phyloP scores from a whole-genome alignment of 2,113 vertebrate species.

The Marcusenius ussheri region DNA sequence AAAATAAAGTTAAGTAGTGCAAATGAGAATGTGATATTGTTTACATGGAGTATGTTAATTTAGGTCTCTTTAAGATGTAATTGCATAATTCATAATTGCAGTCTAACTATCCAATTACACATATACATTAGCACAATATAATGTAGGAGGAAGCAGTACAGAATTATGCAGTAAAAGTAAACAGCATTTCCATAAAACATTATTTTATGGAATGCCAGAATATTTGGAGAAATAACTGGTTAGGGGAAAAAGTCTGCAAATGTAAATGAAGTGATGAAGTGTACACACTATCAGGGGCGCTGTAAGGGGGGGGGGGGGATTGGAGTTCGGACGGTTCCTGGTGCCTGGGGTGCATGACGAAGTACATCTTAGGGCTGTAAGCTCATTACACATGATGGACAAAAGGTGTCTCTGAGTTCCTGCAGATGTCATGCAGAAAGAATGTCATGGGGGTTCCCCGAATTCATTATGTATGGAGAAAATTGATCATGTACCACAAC shows the following conservation, averaged over 20 bases:
- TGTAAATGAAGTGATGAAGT: background rate
- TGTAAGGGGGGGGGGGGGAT: too few species aligned
- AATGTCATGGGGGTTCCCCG: background rate
- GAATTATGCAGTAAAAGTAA: background rate
- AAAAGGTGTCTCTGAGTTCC: background rate
- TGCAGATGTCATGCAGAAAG: background rate
- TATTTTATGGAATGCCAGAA: too few species aligned
- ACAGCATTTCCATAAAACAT: background rate
- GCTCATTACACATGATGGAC: background rate
- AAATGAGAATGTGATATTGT: background rate
- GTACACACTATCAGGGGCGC: background rate
- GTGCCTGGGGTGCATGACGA: background rate
- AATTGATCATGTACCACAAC: background rate
- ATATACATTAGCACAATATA: too few species aligned
- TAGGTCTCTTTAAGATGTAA: background rate
- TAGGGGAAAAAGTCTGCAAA: background rate
- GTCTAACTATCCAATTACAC: background rate
- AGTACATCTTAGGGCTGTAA: background rate
- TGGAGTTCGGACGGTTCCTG: too few species aligned
- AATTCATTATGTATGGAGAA: background rate
- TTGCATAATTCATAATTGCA: background rate
- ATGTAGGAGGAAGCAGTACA: background rate
- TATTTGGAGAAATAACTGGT: background rate
- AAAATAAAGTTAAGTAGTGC: background rate
- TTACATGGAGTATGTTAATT: background rate